Evolutionary conservation across 2,888 invertebrate genomes (phyloP).

Genomic region (Cataglyphis livida): DNA sequence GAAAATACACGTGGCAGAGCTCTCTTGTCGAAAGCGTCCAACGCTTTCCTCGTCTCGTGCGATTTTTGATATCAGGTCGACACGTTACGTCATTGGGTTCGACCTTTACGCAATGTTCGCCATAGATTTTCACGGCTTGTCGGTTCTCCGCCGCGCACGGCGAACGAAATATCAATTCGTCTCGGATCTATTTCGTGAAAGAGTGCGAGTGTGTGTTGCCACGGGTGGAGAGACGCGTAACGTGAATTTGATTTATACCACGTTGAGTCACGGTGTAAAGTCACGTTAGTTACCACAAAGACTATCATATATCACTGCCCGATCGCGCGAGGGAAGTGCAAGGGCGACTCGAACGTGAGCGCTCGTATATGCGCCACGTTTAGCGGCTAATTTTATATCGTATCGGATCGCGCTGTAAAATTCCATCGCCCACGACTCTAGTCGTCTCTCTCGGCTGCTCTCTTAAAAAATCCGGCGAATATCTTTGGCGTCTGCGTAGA

Average conservation of each 20-base stretch:
- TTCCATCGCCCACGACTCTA: conserved; percentile 35
- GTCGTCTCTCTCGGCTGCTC: conserved; percentile 5
- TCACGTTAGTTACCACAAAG: conserved; percentile 57
- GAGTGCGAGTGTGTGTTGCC: conserved; percentile 5
- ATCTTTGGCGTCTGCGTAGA: neutral
- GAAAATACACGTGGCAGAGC: neutral
- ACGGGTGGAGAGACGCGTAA: conserved; percentile 30
- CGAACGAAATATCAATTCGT: conserved; percentile 51
- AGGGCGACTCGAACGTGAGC: conserved; percentile 45
- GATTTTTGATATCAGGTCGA: conserved; percentile 2
- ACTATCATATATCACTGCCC: conserved; percentile 56
- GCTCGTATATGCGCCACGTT: conserved; percentile 39
- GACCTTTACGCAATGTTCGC: conserved; percentile 35
- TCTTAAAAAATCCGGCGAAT: neutral
- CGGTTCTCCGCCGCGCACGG: neutral
- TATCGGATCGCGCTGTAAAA: conserved; percentile 39
- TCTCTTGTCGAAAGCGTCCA: conserved; percentile 11
- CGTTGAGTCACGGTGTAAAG: conserved; percentile 53
- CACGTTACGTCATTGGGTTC: conserved; percentile 12
- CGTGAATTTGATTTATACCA: conserved; percentile 53
- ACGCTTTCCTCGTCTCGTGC: neutral
- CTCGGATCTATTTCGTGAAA: conserved; percentile 47
- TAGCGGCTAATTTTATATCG: conserved; percentile 51
- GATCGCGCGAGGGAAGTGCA: conserved; percentile 54
- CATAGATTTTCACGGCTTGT: conserved; percentile 33